Evolutionary conservation across 2,888 invertebrate species (phyloP).

Genomic region (Strigamia maritima): DNA sequence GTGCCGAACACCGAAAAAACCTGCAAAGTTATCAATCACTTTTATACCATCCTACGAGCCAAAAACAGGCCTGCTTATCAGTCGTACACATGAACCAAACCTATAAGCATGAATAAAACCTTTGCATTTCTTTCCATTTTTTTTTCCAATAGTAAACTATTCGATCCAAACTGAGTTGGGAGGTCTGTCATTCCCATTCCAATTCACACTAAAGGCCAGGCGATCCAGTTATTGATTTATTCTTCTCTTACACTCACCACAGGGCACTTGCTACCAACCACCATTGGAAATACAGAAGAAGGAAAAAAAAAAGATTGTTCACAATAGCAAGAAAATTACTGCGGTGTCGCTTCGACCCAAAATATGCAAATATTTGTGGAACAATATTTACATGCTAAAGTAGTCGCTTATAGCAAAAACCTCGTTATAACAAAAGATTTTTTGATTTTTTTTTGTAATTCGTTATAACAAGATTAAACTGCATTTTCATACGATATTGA

Average conservation of each 20-base stretch:
- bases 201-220: slow-evolving; percentile 17
- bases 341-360: neutral
- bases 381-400: too few species aligned
- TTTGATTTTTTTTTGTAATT: too few species aligned
- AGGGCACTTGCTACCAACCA: neutral
- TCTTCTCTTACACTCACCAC: neutral
- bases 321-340: neutral
- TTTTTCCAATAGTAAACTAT: neutral
- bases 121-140: slow-evolving; percentile 12
- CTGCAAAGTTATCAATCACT: slow-evolving; percentile 5
- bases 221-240: slow-evolving; percentile 9
- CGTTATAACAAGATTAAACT: too few species aligned
- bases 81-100: neutral
- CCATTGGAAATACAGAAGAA: neutral
- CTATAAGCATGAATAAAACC: slow-evolving; percentile 15
- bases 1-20: neutral
- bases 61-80: slow-evolving; percentile 7
- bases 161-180: neutral
- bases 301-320: neutral
- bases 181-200: neutral
- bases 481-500: too few species aligned
- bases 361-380: too few species aligned
- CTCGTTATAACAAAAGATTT: too few species aligned
- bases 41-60: neutral
- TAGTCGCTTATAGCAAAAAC: too few species aligned